Conservation (phyloP, 2,113 vertebrate species). For the Echinops telfairi region DNA sequence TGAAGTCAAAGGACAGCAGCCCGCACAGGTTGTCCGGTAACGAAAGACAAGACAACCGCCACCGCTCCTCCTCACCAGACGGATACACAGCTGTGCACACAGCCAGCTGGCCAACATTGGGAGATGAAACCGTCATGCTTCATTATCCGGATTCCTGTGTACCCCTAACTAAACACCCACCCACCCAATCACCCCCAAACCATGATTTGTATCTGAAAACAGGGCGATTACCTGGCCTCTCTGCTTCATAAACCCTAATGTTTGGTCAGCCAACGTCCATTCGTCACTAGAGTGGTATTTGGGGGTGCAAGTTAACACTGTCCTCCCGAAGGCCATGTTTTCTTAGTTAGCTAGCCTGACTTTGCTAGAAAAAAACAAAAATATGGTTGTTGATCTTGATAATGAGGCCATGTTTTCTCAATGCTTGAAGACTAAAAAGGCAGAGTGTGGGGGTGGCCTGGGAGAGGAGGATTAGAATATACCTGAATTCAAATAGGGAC, state of each 20-base stretch:
- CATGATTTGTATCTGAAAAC: not conserved
- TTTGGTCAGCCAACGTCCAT: not conserved
- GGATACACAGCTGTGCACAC: not conserved
- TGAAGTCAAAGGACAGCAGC: not conserved
- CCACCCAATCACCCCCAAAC: not conserved
- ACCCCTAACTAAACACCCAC: slow-evolving; percentile 37
- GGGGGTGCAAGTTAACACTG: not conserved
- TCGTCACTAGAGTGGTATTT: not conserved
- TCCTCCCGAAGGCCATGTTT: slow-evolving; percentile 11
- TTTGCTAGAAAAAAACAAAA: not conserved
- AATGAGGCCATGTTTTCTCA: slow-evolving; percentile 33
- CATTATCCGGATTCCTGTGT: slow-evolving; percentile 38
- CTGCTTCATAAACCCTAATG: not conserved
- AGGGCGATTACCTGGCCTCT: not conserved
- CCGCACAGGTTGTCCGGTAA: not conserved
- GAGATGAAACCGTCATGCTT: slow-evolving; percentile 34
- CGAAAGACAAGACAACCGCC: not conserved
- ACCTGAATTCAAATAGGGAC: slow-evolving; percentile 19
- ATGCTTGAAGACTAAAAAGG: not conserved
- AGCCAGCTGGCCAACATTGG: slow-evolving; percentile 39
- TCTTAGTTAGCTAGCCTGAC: not conserved
- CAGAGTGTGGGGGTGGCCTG: too few relatives aligned
- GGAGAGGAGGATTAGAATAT: not conserved
- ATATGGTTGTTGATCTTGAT: not conserved
- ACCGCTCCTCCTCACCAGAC: not conserved